A percentile compares a stretch with the other conserved stretches of the same genome.
Evolutionary conservation across 2,113 vertebrate genomes (phyloP).

Genomic region (Crotalus viridis): DNA sequence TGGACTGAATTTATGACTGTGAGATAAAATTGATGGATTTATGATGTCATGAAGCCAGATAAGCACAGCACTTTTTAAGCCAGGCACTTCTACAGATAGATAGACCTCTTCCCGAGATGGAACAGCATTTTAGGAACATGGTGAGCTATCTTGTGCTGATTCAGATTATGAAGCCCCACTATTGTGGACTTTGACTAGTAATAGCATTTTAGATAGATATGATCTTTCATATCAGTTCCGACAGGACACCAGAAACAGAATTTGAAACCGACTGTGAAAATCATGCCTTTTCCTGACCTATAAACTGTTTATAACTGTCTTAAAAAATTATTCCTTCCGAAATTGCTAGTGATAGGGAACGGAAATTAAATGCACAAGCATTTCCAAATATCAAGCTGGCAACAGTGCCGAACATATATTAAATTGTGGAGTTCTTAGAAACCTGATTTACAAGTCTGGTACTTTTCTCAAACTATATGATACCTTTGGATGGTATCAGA

Average conservation of each 20-base stretch:
- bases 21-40: neutral
- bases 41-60: neutral
- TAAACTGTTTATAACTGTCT: neutral
- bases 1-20: neutral
- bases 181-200: neutral
- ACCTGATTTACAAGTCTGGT: too few species aligned
- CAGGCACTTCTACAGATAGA: neutral
- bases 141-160: neutral
- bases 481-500: neutral
- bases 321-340: neutral
- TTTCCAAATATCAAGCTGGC: neutral
- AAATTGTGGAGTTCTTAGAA: neutral
- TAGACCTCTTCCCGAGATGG: neutral
- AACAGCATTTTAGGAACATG: neutral
- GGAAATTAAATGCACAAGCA: neutral
- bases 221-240: neutral
- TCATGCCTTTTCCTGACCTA: neutral
- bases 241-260: neutral
- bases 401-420: neutral
- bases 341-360: neutral
- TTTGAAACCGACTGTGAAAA: neutral
- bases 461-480: too few species aligned
- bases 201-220: neutral
- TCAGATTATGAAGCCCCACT: neutral
- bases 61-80: neutral